These are phyloP conservation scores for Marisa cornuarietis DNA, from an alignment of 1,140 invertebrate species.

Conservation along the genomic window DNA sequence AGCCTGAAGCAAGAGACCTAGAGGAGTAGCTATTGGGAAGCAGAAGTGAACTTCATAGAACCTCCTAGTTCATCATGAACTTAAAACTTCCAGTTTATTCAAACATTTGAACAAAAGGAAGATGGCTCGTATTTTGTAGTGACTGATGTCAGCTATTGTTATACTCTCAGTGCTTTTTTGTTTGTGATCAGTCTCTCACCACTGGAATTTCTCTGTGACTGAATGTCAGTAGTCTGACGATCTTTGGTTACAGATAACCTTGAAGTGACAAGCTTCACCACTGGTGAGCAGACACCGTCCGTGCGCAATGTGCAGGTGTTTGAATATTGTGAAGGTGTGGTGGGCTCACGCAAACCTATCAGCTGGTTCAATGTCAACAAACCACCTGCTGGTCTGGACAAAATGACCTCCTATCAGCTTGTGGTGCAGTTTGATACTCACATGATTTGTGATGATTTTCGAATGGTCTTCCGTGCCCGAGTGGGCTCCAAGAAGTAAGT, in stretches of 20 bases:
- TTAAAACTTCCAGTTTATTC: too few species aligned
- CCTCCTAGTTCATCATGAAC: too few species aligned
- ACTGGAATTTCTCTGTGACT: too few species aligned
- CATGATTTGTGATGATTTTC: constrained; percentile 69
- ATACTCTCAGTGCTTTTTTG: too few species aligned
- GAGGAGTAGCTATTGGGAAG: too few species aligned
- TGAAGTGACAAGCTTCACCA: constrained; percentile 49
- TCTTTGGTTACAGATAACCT: constrained; percentile 37
- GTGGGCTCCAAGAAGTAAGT: constrained; percentile 69
- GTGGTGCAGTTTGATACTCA: constrained; percentile 69
- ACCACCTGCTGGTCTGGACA: constrained; percentile 55
- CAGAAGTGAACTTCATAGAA: too few species aligned
- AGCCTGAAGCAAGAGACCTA: too few species aligned
- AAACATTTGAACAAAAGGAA: too few species aligned
- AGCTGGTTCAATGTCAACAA: constrained; percentile 51
- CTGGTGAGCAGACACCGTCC: constrained; percentile 56
- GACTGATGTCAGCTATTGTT: background rate
- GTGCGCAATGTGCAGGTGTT: constrained; percentile 52
- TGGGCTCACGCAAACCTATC: constrained; percentile 49
- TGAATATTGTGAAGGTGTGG: constrained; percentile 54
- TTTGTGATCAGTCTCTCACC: background rate
- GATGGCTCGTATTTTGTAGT: too few species aligned
- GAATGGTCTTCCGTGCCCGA: constrained; percentile 68
- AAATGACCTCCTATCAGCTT: constrained; percentile 62
- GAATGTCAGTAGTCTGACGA: background rate